Conservation (phyloP, 2,888 invertebrate genomes). For the Lycaena phlaeas region DNA sequence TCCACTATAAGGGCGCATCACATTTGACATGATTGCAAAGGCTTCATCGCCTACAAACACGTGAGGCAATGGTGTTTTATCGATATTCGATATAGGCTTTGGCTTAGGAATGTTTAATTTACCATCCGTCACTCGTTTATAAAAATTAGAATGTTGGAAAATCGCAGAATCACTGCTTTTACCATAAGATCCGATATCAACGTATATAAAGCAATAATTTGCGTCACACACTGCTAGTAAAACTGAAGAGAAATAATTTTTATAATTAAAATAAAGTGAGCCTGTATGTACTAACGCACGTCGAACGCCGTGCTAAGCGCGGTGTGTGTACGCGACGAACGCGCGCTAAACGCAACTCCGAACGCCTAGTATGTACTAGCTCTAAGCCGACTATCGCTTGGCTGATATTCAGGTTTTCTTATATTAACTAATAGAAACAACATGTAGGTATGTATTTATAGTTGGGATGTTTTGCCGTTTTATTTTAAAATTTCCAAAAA, state of each 20-base stretch:
- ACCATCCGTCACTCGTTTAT: conserved; percentile 8
- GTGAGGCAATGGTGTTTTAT: conserved; percentile 12
- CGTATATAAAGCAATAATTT: not conserved
- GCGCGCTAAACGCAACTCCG: too few relatives aligned
- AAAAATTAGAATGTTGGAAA: conserved; percentile 12
- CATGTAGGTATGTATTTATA: too few relatives aligned
- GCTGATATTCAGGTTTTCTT: too few relatives aligned
- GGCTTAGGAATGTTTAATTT: conserved; percentile 12
- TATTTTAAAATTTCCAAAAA: too few relatives aligned
- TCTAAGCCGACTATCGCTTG: too few relatives aligned
- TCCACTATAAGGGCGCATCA: conserved; percentile 10
- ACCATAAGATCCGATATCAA: not conserved
- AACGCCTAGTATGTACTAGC: too few relatives aligned
- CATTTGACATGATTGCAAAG: conserved; percentile 10
- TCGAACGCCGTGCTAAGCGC: too few relatives aligned
- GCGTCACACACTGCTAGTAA: not conserved
- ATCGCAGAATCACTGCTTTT: conserved; percentile 4
- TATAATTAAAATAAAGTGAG: not conserved
- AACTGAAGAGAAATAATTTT: not conserved
- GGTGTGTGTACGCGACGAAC: too few relatives aligned
- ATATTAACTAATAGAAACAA: too few relatives aligned
- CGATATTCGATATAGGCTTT: conserved; percentile 9
- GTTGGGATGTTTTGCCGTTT: too few relatives aligned
- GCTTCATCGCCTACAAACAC: conserved; percentile 12
- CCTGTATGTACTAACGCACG: too few relatives aligned